Evolutionary conservation across 2,113 vertebrate genomes (phyloP).

Genomic region (Cyprinodon brontotheroides): DNA sequence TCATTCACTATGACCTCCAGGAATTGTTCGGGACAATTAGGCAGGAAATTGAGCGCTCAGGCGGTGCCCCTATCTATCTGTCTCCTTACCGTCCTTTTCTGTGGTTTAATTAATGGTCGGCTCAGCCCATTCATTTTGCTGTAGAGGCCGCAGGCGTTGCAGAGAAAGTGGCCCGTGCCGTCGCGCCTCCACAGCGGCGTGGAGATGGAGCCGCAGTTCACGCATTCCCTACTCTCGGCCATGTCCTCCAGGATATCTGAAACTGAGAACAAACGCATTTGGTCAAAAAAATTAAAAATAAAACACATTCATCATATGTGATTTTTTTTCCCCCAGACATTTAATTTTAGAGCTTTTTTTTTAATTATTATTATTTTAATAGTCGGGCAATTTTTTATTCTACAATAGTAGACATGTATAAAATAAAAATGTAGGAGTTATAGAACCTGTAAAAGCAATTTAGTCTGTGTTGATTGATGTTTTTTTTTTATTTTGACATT

Average conservation of each 20-base stretch:
- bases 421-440: too few relatives aligned
- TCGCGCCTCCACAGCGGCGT: slow-evolving; percentile 98
- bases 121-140: slow-evolving; percentile 99
- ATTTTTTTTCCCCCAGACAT: too few relatives aligned
- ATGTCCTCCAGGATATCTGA: slow-evolving; percentile 94
- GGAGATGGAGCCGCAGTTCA: slow-evolving; percentile 98
- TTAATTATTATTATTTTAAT: neutral
- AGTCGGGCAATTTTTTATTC: neutral
- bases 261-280: slow-evolving; percentile 29
- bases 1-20: slow-evolving; percentile 41
- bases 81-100: slow-evolving; percentile 94
- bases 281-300: neutral
- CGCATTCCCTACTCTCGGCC: slow-evolving; percentile 93
- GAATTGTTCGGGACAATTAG: slow-evolving; percentile 56
- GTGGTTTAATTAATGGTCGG: slow-evolving; percentile 96
- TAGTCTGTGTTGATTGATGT: too few relatives aligned
- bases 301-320: neutral
- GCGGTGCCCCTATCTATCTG: slow-evolving; percentile 20
- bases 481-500: too few relatives aligned
- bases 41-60: slow-evolving; percentile 61
- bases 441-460: too few relatives aligned
- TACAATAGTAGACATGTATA: too few relatives aligned
- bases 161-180: slow-evolving; percentile 97
- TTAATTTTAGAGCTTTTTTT: neutral
- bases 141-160: slow-evolving; percentile 98